These are phyloP conservation scores for Drosophila nannoptera DNA, from an alignment of 1,140 invertebrate species.

Conservation along the genomic window DNA sequence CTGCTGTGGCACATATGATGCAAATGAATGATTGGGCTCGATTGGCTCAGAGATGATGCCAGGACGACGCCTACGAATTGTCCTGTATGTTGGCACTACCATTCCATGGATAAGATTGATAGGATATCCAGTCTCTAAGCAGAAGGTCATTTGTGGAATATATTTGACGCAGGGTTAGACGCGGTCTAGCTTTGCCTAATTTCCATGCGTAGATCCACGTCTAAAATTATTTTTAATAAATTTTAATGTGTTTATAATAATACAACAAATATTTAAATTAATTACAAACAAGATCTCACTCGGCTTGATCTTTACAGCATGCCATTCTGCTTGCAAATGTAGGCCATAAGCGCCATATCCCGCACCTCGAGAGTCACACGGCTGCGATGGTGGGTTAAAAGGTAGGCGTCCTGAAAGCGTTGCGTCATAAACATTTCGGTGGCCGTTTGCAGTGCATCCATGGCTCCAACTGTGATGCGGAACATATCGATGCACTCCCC, in stretches of 20 bases:
- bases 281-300: no score
- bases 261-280: no score
- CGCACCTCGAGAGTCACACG: slow-evolving; percentile 86
- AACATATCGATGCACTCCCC: not conserved
- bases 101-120: no score
- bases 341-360: slow-evolving; percentile 79
- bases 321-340: slow-evolving; percentile 5
- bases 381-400: slow-evolving; percentile 86
- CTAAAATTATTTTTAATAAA: no score
- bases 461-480: slow-evolving; percentile 82
- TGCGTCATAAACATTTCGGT: slow-evolving; percentile 87
- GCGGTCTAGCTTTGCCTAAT: no score
- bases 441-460: slow-evolving; percentile 84
- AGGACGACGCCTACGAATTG: no score
- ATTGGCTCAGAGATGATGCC: not conserved
- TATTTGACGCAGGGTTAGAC: no score
- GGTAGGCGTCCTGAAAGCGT: slow-evolving; percentile 86
- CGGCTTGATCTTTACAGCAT: not conserved
- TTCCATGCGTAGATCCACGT: no score
- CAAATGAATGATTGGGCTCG: slow-evolving; percentile 37
- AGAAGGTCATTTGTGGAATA: no score
- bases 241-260: no score
- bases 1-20: slow-evolving; percentile 14
- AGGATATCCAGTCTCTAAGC: no score
- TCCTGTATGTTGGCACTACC: no score